phyloP scores from a whole-genome alignment of 2,797 vertebrate species.

The Prunella strophiata region DNA sequence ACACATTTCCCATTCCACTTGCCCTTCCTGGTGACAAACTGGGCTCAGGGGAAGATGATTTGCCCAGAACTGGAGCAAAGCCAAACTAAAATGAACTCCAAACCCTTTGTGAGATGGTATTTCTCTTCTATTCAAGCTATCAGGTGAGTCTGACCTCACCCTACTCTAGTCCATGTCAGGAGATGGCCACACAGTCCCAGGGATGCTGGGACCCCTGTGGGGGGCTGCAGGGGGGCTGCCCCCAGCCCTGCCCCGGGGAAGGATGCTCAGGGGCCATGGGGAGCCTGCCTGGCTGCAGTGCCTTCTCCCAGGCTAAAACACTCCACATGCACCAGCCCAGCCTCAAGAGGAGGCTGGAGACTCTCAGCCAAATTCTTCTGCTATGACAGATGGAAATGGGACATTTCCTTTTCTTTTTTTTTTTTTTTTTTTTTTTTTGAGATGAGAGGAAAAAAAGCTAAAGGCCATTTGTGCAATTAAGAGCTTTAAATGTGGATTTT shows the following conservation, averaged over 20 bases:
- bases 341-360: not conserved
- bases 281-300: not conserved
- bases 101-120: not conserved
- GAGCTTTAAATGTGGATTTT: constrained; percentile 52
- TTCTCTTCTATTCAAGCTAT: not conserved
- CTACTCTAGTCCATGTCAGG: not conserved
- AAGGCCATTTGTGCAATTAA: constrained; percentile 54
- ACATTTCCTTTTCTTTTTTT: not conserved
- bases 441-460: not conserved
- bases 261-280: not conserved
- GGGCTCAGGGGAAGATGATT: not conserved
- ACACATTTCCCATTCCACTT: not conserved
- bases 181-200: not conserved
- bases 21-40: not conserved
- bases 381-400: not conserved
- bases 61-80: not conserved
- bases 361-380: not conserved
- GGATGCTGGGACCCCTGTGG: not conserved
- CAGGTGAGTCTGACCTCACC: not conserved
- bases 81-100: not conserved
- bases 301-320: not conserved
- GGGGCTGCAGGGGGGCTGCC: not conserved
- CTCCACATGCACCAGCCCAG: not conserved
- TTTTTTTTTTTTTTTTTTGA: not conserved
- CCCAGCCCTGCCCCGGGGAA: accelerated